phyloP scores from a whole-genome alignment of 2,113 vertebrate species.

The Spea multiplicata region DNA sequence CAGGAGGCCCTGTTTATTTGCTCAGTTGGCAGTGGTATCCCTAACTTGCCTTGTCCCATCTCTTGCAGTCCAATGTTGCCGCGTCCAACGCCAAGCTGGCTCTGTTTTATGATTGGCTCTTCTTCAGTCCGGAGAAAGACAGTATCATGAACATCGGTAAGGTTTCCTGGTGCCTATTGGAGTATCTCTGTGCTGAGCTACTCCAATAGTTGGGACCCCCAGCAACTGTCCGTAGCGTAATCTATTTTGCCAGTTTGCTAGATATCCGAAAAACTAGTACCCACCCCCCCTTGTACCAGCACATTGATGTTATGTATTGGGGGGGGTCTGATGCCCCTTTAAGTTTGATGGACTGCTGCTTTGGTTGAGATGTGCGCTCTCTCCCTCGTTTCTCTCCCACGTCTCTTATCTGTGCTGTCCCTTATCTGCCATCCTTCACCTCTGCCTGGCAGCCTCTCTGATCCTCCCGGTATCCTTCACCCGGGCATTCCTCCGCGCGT shows the following conservation, averaged over 20 bases:
- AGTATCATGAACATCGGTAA: constrained; percentile 99
- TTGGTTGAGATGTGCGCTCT: neutral
- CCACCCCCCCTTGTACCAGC: too few relatives aligned
- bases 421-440: constrained; percentile 40
- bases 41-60: too few relatives aligned
- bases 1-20: too few relatives aligned
- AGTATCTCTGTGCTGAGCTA: neutral
- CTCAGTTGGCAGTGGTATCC: too few relatives aligned
- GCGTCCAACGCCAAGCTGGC: constrained; percentile 97
- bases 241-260: too few relatives aligned
- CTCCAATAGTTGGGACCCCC: fast-evolving
- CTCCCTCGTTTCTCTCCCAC: neutral
- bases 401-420: constrained; percentile 3
- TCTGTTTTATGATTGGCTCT: constrained; percentile 96
- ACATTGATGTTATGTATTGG: too few relatives aligned
- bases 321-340: too few relatives aligned
- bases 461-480: neutral
- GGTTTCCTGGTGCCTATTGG: neutral
- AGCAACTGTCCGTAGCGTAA: too few relatives aligned
- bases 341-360: neutral
- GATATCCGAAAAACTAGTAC: too few relatives aligned
- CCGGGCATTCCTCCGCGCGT: neutral
- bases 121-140: constrained; percentile 97
- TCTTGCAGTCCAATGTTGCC: constrained; percentile 85
- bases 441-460: neutral